Base-by-base conservation (phyloP, 2,113 vertebrate genomes). In the Herpetotheres cachinnans region DNA sequence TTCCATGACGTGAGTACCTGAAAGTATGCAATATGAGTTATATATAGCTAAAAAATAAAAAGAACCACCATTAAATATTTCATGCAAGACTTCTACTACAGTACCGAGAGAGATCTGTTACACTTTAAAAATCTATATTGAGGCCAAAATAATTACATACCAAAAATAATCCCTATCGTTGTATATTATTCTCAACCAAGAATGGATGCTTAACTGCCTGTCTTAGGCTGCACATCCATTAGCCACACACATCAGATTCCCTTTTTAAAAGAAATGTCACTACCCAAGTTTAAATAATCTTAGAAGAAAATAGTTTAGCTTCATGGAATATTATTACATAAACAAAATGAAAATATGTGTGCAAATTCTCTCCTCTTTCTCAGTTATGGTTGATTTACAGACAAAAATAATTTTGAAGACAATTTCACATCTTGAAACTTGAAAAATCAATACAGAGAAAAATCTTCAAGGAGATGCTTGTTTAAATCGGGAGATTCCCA, bases 1-100 rank as follows among this genome's bases (percentile, higher is more conserved):
- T 93, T 99, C 99, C 99, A 99, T 99, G 94, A 99, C 99, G 3
- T 99, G 99, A 67, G 99, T 99, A 58, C 99, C 99, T 99, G 96
- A 32, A 86, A 85, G 83, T 7, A 63, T 5, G 13, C 42, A 72
- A 21, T 10, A 6, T 6, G 86, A 58, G n/a, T 70, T 13, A 42
- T 11, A 38, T 7, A 22, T 6, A 54, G 20, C 3, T 40, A 11
- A 50, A 61, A 55, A 49, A 18, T 17, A 30, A 14, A 82, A 77
- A 40, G 3, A 55, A 72, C 13, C 36, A 54, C 26, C 16, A 70
- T 36, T 49, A 55, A 70, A 70, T 69, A 62, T 42, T 86, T 63
- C 44, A 69, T 20, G 34, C 16, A 22, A 55, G 38, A 32, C 8
- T 54, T 78, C 10, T 32, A 29, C 32, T 61, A 5, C 6, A 67